A percentile compares a stretch with the other conserved stretches of the same genome.
phyloP scores from a whole-genome alignment of 2,888 invertebrate species.

The Drosophila pegasa region DNA sequence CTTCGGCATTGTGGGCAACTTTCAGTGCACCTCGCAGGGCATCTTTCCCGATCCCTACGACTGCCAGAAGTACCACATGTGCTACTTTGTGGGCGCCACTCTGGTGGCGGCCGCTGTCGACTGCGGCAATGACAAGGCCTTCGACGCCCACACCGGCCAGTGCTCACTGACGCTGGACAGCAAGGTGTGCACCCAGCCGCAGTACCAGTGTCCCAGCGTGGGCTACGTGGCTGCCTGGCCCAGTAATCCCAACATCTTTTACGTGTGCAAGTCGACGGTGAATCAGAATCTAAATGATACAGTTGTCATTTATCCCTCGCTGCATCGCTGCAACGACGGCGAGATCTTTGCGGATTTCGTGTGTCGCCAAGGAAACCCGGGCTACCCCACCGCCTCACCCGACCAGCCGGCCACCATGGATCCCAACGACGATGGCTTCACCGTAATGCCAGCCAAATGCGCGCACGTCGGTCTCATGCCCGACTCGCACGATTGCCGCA shows the following conservation, averaged over 20 bases:
- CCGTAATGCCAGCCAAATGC: slow-evolving; percentile 50
- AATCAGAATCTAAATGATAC: slow-evolving; percentile 80
- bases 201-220: slow-evolving; percentile 79
- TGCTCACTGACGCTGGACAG: slow-evolving; percentile 79
- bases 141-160: slow-evolving; percentile 81
- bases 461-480: slow-evolving; percentile 72
- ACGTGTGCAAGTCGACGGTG: slow-evolving; percentile 83
- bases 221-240: slow-evolving; percentile 84
- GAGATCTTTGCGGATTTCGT: slow-evolving; percentile 81
- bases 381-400: slow-evolving; percentile 14
- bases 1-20: slow-evolving; percentile 83
- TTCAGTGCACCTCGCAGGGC: slow-evolving; percentile 84
- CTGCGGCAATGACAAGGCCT: slow-evolving; percentile 83
- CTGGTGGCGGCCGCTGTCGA: slow-evolving; percentile 82
- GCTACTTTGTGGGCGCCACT: slow-evolving; percentile 82
- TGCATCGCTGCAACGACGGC: slow-evolving; percentile 83
- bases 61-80: slow-evolving; percentile 85
- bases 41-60: slow-evolving; percentile 85
- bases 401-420: slow-evolving; percentile 13
- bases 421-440: slow-evolving; percentile 51
- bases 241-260: slow-evolving; percentile 83
- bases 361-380: slow-evolving; percentile 56
- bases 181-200: slow-evolving; percentile 73
- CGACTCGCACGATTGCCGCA: slow-evolving; percentile 77
- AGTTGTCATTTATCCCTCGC: slow-evolving; percentile 82